Base-by-base conservation (phyloP, 2,113 vertebrate species). In the Amblyopsis rosae region DNA sequence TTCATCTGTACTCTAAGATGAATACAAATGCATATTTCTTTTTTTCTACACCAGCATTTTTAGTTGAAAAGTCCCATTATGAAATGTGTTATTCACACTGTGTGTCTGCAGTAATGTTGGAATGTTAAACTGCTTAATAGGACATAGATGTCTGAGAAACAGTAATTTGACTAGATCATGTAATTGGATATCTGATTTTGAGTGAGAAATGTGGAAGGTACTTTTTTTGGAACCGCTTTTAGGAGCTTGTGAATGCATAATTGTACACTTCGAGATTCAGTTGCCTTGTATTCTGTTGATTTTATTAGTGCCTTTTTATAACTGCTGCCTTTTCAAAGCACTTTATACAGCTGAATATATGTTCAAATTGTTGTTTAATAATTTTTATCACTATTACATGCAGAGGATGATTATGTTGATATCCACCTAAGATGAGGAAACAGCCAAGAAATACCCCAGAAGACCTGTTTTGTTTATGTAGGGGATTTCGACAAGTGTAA, bases 261-360 rank as follows among this genome's bases (percentile, higher is more conserved):
- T 33, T 72, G 72, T n/a, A 67, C 32, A 35, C 53, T 9, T 9
- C 2, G 1, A 65, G 60, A 76, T 59, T 72, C 13, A 49, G 73
- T 79, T 83, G 81, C 83, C 83, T 89, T 59, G 61, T 56, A 54
- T 71, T 81, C 64, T 81, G 17, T 80, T 83, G 46, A 64, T 82
- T 85, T 81, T 79, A 79, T 82, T 82, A 84, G 90, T 91, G 90
- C 90, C 90, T 91, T 88, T 89, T 85, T 70, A 80, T 35, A 82
- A 85, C 82, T 87, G 83, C 85, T 91, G 88, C 88, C 87, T 89
- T 87, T 85, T 78, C 58, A 84, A 88, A 85, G 88, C 88, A 91
- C 90, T 91, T 91, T 91, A 90, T 82, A 85, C 77, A 80, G 76
- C 35, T 66, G 32, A 68, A 69, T 79, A 65, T 82, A 10, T 47